Conservation (phyloP, 2,797 vertebrate species). For the Cichlasoma orientale region DNA sequence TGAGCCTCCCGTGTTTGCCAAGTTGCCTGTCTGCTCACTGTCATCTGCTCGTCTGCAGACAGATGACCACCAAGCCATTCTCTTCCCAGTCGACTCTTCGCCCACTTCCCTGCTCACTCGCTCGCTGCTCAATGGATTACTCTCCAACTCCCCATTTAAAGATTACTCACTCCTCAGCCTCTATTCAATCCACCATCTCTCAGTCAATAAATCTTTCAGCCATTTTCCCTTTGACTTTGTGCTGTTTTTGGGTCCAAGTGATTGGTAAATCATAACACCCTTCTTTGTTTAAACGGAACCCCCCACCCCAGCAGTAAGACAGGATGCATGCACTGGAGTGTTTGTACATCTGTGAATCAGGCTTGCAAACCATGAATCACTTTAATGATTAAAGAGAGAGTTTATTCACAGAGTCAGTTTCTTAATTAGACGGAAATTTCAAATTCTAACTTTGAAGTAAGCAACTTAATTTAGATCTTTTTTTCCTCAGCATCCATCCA, state of each 20-base stretch:
- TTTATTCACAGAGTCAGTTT: constrained; percentile 24
- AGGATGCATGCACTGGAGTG: constrained; percentile 4
- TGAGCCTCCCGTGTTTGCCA: background rate
- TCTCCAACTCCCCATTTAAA: background rate
- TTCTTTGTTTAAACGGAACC: constrained; percentile 25
- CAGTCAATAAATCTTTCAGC: background rate
- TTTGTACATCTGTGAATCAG: constrained; percentile 34
- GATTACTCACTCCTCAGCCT: background rate
- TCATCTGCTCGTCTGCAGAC: constrained; percentile 1
- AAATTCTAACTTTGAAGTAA: constrained; percentile 38
- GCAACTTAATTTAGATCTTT: constrained; percentile 38
- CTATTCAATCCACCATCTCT: background rate
- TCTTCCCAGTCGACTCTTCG: background rate
- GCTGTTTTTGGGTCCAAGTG: background rate
- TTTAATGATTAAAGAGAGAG: constrained; percentile 36
- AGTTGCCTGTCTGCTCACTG: background rate
- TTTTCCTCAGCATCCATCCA: constrained; percentile 25
- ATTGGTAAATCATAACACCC: background rate
- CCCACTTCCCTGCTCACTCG: background rate
- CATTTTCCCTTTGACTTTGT: background rate
- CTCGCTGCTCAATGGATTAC: background rate
- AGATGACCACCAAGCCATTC: background rate
- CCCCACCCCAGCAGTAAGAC: constrained; percentile 20
- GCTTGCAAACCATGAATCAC: constrained; percentile 26
- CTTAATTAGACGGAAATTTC: constrained; percentile 17